Percentiles rank a stretch among this genome's conserved stretches.
These are phyloP conservation scores for rat (Rattus norvegicus) DNA, from an alignment of 2,113 vertebrate species.

Conservation along the genomic window DNA sequence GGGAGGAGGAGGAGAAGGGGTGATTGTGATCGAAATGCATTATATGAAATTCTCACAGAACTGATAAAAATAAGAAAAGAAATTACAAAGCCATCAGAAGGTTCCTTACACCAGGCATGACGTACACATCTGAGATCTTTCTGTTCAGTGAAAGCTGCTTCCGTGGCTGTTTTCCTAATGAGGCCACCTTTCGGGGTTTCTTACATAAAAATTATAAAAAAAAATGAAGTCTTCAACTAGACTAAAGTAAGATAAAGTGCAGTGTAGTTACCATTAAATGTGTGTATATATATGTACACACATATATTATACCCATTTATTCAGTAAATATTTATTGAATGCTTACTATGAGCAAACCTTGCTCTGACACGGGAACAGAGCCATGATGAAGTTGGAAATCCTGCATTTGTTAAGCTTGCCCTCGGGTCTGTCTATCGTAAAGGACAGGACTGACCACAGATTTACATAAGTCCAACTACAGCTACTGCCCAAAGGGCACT, in stretches of 20 bases:
- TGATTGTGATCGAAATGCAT: neutral
- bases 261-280: slow-evolving; percentile 2
- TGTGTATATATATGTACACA: neutral
- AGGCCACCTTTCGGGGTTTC: neutral
- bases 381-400: slow-evolving; percentile 46
- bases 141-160: neutral
- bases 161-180: neutral
- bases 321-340: slow-evolving; percentile 43
- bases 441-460: neutral
- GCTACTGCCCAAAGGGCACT: neutral
- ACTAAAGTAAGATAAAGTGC: neutral
- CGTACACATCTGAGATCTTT: neutral
- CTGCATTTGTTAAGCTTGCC: neutral
- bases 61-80: neutral
- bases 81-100: neutral
- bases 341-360: neutral
- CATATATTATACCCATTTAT: neutral
- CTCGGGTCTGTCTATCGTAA: neutral
- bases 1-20: neutral
- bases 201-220: neutral
- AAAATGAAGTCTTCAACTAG: neutral
- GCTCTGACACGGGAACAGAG: neutral
- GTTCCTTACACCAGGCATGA: too few species aligned
- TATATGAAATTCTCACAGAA: neutral
- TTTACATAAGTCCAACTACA: slow-evolving; percentile 39